Percentiles rank a stretch among this genome's conserved stretches.
phyloP scores from a whole-genome alignment of 2,797 vertebrate genomes.

The Ambastaia sidthimunki region DNA sequence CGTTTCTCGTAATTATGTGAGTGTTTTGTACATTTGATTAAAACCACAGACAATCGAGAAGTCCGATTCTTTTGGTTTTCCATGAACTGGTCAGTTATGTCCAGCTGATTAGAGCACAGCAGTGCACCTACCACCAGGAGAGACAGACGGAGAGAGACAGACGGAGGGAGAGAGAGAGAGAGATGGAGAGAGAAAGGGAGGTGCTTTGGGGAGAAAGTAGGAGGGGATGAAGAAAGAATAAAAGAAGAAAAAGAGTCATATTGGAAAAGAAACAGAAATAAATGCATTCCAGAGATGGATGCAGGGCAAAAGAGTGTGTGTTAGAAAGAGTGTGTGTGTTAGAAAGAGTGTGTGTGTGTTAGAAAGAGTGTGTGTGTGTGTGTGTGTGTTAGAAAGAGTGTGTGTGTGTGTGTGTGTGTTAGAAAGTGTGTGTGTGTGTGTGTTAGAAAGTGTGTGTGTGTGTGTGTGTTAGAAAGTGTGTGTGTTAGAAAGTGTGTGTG shows the following conservation, averaged over 20 bases:
- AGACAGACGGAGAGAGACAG: slow-evolving; percentile 53
- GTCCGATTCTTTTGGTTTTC: slow-evolving; percentile 47
- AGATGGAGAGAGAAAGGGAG: slow-evolving; percentile 63
- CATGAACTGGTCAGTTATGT: slow-evolving; percentile 58
- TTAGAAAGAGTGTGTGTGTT: no score
- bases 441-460: no score
- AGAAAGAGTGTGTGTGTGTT: no score
- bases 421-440: no score
- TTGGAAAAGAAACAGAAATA: no score
- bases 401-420: no score
- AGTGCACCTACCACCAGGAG: slow-evolving; percentile 46
- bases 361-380: no score
- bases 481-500: slow-evolving; percentile 69
- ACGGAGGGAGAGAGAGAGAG: slow-evolving; percentile 72
- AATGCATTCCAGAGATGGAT: no score
- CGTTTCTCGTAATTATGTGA: slow-evolving; percentile 45
- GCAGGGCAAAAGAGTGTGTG: slow-evolving; percentile 67
- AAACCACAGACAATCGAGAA: slow-evolving; percentile 37
- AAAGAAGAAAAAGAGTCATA: not conserved
- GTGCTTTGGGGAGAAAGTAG: slow-evolving; percentile 5
- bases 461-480: no score
- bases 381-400: no score
- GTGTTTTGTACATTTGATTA: slow-evolving; percentile 52
- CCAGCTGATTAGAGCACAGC: slow-evolving; percentile 61
- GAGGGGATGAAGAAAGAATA: slow-evolving; percentile 2